phyloP scores from a whole-genome alignment of 1,140 invertebrate species.

The Papilio aristodemus region DNA sequence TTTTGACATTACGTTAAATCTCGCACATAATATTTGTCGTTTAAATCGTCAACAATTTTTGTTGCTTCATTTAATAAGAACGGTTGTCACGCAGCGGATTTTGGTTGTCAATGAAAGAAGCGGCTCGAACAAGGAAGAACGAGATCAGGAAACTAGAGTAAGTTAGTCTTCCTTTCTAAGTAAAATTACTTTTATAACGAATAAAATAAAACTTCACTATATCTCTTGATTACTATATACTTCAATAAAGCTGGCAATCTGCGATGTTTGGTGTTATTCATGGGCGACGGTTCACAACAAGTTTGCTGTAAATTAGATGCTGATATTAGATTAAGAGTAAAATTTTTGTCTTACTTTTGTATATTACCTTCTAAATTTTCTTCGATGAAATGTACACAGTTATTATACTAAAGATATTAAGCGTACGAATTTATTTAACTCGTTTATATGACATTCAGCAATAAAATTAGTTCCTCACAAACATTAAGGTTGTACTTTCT shows the following conservation, averaged over 20 bases:
- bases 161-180: not conserved
- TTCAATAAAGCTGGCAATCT: too few relatives aligned
- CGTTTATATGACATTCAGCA: constrained; percentile 12
- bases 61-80: not conserved
- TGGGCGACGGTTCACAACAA: too few relatives aligned
- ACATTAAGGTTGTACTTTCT: constrained; percentile 30
- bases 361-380: too few relatives aligned
- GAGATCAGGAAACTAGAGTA: not conserved
- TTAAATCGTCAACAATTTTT: not conserved
- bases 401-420: not conserved
- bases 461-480: constrained; percentile 6
- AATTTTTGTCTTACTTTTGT: too few relatives aligned
- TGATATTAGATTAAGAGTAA: too few relatives aligned
- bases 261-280: too few relatives aligned
- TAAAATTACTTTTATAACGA: not conserved
- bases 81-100: not conserved
- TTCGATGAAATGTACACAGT: too few relatives aligned
- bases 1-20: not conserved
- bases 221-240: too few relatives aligned
- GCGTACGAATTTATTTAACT: not conserved
- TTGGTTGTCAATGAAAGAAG: not conserved
- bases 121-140: not conserved
- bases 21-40: not conserved
- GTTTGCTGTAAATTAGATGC: too few relatives aligned
- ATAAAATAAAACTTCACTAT: not conserved